phyloP scores from a whole-genome alignment of 1,140 invertebrate species.

The Anastrepha obliqua region DNA sequence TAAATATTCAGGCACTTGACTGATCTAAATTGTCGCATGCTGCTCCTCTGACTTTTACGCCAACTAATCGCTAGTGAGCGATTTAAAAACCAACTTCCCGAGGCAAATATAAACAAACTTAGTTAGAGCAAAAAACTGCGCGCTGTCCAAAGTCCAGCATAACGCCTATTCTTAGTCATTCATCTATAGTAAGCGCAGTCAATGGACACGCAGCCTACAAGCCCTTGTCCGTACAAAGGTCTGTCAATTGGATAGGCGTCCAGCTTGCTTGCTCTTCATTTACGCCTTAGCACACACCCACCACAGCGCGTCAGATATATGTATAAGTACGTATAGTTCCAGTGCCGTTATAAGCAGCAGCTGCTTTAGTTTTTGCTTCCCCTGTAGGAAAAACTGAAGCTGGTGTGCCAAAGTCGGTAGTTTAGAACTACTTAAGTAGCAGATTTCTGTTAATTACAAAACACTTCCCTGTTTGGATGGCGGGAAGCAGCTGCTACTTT shows the following conservation, averaged over 20 bases:
- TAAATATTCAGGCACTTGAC: slow-evolving; percentile 21
- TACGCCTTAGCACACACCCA: background rate
- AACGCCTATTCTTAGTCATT: background rate
- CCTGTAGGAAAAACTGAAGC: no score
- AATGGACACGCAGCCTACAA: background rate
- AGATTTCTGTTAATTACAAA: no score
- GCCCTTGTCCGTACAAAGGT: no score
- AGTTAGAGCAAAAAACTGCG: background rate
- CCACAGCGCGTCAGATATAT: background rate
- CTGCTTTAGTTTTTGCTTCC: no score
- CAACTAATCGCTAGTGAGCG: slow-evolving; percentile 39
- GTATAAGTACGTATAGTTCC: no score
- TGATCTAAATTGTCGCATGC: background rate
- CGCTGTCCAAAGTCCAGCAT: background rate
- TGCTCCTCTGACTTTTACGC: background rate
- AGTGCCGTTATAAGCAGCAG: no score
- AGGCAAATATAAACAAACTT: slow-evolving; percentile 39
- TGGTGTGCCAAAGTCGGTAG: no score
- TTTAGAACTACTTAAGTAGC: no score
- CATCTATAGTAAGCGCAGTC: background rate
- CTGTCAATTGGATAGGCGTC: background rate
- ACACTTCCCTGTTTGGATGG: no score
- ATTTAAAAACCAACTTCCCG: slow-evolving; percentile 38
- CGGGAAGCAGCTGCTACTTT: no score
- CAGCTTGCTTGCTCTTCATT: background rate